Evolutionary conservation across 2,113 vertebrate species (phyloP).

Genomic region (Aegithalos caudatus): DNA sequence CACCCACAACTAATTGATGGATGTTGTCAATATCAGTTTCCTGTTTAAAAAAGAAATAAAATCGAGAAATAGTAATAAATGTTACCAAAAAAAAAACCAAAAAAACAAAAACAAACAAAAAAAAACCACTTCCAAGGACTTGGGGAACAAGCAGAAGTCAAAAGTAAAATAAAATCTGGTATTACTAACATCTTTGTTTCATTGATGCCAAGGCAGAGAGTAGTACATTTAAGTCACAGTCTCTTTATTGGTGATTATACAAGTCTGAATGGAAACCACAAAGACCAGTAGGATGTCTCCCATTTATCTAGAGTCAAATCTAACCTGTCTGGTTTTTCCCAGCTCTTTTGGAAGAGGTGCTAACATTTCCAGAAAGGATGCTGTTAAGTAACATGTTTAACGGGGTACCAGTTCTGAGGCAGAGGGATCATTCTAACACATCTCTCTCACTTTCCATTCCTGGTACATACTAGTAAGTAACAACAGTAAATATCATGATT

Average conservation of each 20-base stretch:
- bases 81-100: not conserved
- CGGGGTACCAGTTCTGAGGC: not conserved
- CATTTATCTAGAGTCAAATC: not conserved
- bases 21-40: slow-evolving; percentile 93
- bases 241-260: not conserved
- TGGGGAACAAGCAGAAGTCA: not conserved
- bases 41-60: slow-evolving; percentile 64
- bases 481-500: not conserved
- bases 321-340: not conserved
- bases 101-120: too few relatives aligned
- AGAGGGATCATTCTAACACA: not conserved
- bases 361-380: not conserved
- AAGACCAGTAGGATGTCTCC: not conserved
- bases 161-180: not conserved
- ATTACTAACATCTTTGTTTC: not conserved
- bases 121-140: not conserved
- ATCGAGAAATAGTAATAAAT: not conserved
- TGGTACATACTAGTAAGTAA: not conserved
- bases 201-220: not conserved
- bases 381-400: not conserved
- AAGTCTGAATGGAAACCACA: not conserved
- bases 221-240: not conserved
- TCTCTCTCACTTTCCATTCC: not conserved
- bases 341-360: not conserved
- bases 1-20: slow-evolving; percentile 92